Percentiles rank a stretch among this genome's conserved stretches.
phyloP scores from a whole-genome alignment of 1,140 invertebrate genomes.

The Apocrypta bakeri region DNA sequence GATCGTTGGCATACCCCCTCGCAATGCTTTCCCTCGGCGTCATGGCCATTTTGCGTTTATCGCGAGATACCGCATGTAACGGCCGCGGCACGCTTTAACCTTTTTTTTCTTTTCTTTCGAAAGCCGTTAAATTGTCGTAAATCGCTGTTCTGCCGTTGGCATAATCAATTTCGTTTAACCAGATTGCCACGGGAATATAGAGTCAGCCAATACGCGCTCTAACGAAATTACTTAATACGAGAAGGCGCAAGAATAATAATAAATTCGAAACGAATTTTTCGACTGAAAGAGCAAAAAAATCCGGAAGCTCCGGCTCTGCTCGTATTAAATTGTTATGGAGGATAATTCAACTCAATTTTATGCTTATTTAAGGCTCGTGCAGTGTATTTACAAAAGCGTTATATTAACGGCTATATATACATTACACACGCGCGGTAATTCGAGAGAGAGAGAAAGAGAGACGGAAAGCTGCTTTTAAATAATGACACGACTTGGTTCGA shows the following conservation, averaged over 20 bases:
- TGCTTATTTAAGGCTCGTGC: too few relatives aligned
- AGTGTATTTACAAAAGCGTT: too few relatives aligned
- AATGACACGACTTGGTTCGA: not conserved
- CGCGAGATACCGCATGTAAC: conserved; percentile 33
- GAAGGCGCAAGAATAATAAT: conserved; percentile 28
- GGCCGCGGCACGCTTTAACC: not conserved
- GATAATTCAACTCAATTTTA: conserved; percentile 14
- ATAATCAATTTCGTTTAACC: conserved; percentile 46
- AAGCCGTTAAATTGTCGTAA: conserved; percentile 38
- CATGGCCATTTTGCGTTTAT: conserved; percentile 31
- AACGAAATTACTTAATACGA: conserved; percentile 40
- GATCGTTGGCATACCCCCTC: not conserved
- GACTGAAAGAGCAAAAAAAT: not conserved
- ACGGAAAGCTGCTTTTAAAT: too few relatives aligned
- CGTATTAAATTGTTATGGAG: not conserved
- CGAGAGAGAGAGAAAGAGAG: not conserved
- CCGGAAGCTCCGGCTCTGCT: too few relatives aligned
- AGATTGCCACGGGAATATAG: not conserved
- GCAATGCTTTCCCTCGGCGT: conserved; percentile 3
- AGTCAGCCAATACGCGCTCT: too few relatives aligned
- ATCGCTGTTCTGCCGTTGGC: conserved; percentile 21
- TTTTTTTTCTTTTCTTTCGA: conserved; percentile 39
- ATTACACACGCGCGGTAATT: not conserved
- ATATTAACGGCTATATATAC: too few relatives aligned
- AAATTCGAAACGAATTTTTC: conserved; percentile 33